A percentile compares a stretch with the other conserved stretches of the same genome.
phyloP scores from a whole-genome alignment of 2,888 invertebrate genomes.

The Drosophila ochracea region DNA sequence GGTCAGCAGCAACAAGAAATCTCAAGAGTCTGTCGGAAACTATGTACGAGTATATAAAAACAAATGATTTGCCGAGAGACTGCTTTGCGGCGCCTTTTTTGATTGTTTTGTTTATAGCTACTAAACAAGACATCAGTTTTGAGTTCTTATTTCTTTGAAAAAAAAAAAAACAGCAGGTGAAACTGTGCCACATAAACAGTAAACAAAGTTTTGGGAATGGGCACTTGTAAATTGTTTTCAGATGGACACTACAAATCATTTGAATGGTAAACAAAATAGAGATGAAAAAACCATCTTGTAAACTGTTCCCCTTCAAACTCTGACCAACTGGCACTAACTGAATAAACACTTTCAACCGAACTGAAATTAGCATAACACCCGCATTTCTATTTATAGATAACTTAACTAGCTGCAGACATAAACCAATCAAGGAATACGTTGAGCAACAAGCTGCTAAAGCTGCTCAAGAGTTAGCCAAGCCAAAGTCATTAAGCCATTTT shows the following conservation, averaged over 20 bases:
- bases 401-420: slow-evolving; percentile 1
- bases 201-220: neutral
- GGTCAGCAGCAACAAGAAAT: slow-evolving; percentile 26
- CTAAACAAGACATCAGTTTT: slow-evolving; percentile 26
- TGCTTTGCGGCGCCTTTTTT: slow-evolving; percentile 37
- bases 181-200: slow-evolving; percentile 33
- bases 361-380: slow-evolving; percentile 19
- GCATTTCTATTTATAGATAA: slow-evolving; percentile 22
- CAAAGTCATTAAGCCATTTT: slow-evolving; percentile 11
- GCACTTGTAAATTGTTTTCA: slow-evolving; percentile 29
- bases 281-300: slow-evolving; percentile 6
- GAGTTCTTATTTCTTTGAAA: slow-evolving; percentile 16
- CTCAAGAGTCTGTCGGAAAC: slow-evolving; percentile 1
- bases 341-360: slow-evolving; percentile 26
- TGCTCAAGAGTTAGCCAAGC: neutral
- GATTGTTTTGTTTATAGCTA: slow-evolving; percentile 40
- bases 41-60: neutral
- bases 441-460: slow-evolving; percentile 16
- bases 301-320: slow-evolving; percentile 8
- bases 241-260: slow-evolving; percentile 34
- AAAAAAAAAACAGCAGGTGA: slow-evolving; percentile 32
- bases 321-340: slow-evolving; percentile 7
- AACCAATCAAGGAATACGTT: slow-evolving; percentile 4
- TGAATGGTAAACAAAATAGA: slow-evolving; percentile 39
- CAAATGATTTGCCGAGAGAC: slow-evolving; percentile 32